Conservation (phyloP, 2,797 vertebrate species). For the Carduelis carduelis region DNA sequence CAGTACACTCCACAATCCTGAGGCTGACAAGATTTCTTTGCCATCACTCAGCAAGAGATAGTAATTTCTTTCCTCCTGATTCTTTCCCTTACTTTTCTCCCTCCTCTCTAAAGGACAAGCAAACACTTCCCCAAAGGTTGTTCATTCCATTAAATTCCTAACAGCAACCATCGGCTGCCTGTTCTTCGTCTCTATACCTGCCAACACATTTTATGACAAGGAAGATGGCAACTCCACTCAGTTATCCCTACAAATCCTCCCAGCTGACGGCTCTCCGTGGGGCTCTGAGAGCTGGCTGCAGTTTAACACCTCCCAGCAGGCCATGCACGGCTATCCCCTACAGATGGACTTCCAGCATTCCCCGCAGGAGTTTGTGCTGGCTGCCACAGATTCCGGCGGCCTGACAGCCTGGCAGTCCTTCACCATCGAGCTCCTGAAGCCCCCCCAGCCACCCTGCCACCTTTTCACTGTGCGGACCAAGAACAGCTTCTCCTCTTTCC, state of each 20-base stretch:
- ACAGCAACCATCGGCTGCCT: slow-evolving; percentile 63
- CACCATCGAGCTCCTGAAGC: slow-evolving; percentile 41
- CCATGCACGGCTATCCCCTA: slow-evolving; percentile 55
- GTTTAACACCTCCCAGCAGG: slow-evolving; percentile 32
- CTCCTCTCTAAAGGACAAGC: background rate
- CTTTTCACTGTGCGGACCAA: slow-evolving; percentile 41
- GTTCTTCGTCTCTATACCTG: slow-evolving; percentile 61
- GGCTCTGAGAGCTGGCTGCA: slow-evolving; percentile 61
- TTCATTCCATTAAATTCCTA: slow-evolving; percentile 50
- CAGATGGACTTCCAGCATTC: slow-evolving; percentile 62
- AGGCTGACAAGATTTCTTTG: background rate
- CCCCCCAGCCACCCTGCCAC: slow-evolving; percentile 17
- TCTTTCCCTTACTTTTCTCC: background rate
- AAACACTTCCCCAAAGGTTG: slow-evolving; percentile 53
- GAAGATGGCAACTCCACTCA: slow-evolving; percentile 64
- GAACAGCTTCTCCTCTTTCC: slow-evolving; percentile 64
- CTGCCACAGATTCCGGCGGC: slow-evolving; percentile 48
- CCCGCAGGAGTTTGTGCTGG: slow-evolving; percentile 60
- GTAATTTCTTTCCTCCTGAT: background rate
- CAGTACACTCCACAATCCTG: background rate
- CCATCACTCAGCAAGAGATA: background rate
- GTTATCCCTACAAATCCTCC: slow-evolving; percentile 52
- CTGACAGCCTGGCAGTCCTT: slow-evolving; percentile 21
- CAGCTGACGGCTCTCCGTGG: background rate
- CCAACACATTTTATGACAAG: slow-evolving; percentile 51